Percentiles rank a stretch among this genome's conserved stretches.
These are phyloP conservation scores for Micoletzkya japonica DNA, from an alignment of 2,888 invertebrate species.

Conservation along the genomic window DNA sequence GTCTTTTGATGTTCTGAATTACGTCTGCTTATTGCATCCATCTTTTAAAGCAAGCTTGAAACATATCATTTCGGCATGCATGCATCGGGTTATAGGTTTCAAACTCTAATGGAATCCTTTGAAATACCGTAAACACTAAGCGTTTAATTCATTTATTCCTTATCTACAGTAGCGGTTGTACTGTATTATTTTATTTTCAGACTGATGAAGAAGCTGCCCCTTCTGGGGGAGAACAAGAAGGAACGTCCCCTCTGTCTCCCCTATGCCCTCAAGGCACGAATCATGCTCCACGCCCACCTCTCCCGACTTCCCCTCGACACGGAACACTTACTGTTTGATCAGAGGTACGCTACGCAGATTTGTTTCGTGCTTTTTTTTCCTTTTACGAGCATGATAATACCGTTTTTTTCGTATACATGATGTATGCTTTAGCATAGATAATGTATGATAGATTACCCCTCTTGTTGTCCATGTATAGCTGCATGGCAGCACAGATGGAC, in stretches of 20 bases:
- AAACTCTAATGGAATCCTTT: too few relatives aligned
- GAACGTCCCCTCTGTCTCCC: conserved; percentile 85
- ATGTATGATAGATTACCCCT: too few relatives aligned
- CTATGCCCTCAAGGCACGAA: conserved; percentile 73
- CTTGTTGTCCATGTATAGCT: too few relatives aligned
- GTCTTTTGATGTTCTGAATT: neutral
- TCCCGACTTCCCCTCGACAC: conserved; percentile 73
- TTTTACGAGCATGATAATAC: neutral
- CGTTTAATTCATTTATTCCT: too few relatives aligned
- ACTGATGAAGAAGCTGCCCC: conserved; percentile 84
- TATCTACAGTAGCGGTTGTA: too few relatives aligned
- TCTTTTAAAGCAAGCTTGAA: neutral
- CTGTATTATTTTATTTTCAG: conserved; percentile 32
- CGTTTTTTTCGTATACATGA: neutral
- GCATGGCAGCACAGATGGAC: too few relatives aligned
- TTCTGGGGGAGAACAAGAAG: conserved; percentile 89
- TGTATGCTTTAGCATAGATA: neutral
- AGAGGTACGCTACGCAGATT: conserved; percentile 17
- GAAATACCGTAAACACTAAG: too few relatives aligned
- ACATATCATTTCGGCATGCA: too few relatives aligned
- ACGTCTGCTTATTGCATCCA: neutral
- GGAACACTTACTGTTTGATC: conserved; percentile 59
- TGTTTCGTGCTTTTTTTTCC: neutral
- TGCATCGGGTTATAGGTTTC: too few relatives aligned
- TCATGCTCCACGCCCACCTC: conserved; percentile 91